A percentile compares a stretch with the other conserved stretches of the same genome.
phyloP scores from a whole-genome alignment of 1,140 invertebrate genomes.

The Drosophila repleta region DNA sequence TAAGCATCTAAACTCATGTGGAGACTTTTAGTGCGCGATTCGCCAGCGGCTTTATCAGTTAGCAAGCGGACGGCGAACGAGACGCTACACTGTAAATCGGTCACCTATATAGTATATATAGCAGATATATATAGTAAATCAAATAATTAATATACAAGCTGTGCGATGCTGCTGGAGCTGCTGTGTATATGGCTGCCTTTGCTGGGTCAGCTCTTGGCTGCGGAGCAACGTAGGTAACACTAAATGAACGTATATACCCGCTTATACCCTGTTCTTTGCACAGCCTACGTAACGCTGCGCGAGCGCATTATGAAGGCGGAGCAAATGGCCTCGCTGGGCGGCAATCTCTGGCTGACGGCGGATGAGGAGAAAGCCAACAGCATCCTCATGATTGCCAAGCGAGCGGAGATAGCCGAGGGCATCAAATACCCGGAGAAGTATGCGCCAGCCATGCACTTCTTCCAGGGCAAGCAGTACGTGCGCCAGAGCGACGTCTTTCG shows the following conservation, averaged over 20 bases:
- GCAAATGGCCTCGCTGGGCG: constrained; percentile 62
- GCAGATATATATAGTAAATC: not conserved
- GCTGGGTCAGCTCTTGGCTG: constrained; percentile 25
- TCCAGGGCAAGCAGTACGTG: constrained; percentile 87
- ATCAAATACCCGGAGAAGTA: constrained; percentile 77
- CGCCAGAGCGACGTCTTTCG: constrained; percentile 88
- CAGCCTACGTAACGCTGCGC: constrained; percentile 73
- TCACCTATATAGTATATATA: constrained; percentile 3
- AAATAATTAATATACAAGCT: not conserved
- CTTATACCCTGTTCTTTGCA: not conserved
- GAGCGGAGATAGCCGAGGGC: constrained; percentile 73
- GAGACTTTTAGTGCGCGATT: constrained; percentile 16
- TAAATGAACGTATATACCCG: not conserved
- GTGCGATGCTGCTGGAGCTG: constrained; percentile 38
- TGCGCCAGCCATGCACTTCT: constrained; percentile 88
- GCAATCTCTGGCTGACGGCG: constrained; percentile 70
- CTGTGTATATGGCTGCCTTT: constrained; percentile 22
- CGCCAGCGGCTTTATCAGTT: constrained; percentile 61
- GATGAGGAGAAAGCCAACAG: constrained; percentile 79
- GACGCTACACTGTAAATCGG: constrained; percentile 14
- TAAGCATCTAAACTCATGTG: not conserved
- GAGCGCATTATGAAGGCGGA: constrained; percentile 79
- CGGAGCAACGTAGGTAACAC: constrained; percentile 57
- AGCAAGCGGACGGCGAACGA: constrained; percentile 38
- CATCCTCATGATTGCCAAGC: constrained; percentile 80